Evolutionary conservation across 2,888 invertebrate species (phyloP).

Genomic region (Dromius quadrimaculatus): DNA sequence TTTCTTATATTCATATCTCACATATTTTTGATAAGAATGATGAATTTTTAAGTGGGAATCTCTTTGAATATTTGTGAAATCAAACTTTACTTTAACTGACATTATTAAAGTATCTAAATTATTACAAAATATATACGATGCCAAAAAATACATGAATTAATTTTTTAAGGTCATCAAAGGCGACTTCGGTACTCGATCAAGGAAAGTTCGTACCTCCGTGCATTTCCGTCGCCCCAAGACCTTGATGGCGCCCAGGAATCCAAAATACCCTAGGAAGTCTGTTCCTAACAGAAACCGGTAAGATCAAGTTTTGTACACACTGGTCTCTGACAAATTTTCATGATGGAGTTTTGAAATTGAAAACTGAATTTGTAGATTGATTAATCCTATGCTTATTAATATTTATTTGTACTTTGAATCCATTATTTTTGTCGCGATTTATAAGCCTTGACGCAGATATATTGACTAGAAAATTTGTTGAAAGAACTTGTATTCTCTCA

Average conservation of each 20-base stretch:
- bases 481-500: no score
- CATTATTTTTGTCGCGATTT: no score
- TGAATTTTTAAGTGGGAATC: constrained; percentile 70
- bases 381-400: no score
- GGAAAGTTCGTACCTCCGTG: constrained; percentile 94
- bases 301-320: no score
- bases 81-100: constrained; percentile 60
- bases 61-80: constrained; percentile 67
- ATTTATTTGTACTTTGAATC: no score
- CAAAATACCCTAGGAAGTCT: constrained; percentile 95
- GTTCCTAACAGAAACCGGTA: constrained; percentile 92
- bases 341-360: no score
- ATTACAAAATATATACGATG: neutral
- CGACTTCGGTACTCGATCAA: constrained; percentile 85
- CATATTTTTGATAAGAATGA: constrained; percentile 59
- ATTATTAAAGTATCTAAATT: constrained; percentile 11
- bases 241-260: constrained; percentile 88
- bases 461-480: no score
- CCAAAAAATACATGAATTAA: neutral
- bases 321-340: no score
- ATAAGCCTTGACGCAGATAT: no score
- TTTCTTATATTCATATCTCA: constrained; percentile 17
- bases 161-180: constrained; percentile 86
- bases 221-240: constrained; percentile 97
- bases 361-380: no score